These are phyloP conservation scores for Silurus aristotelis DNA, from an alignment of 2,797 vertebrate species.

Conservation along the genomic window DNA sequence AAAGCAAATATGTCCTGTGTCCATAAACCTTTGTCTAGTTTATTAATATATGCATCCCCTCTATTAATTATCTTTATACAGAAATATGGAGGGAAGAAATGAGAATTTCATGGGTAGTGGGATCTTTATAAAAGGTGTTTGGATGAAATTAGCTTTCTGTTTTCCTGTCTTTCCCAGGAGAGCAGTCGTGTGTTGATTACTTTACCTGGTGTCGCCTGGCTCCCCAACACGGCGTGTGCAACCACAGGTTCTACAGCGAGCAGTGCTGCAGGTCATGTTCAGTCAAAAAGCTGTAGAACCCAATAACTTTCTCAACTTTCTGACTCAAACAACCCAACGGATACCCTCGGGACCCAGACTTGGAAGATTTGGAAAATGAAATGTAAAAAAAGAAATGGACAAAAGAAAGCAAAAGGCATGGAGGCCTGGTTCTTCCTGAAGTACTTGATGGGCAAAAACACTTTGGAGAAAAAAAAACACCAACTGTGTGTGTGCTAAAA, in stretches of 20 bases:
- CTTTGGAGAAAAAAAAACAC: conserved; percentile 21
- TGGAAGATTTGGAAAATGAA: conserved; percentile 13
- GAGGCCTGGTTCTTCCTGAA: conserved; percentile 42
- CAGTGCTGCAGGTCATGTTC: conserved; percentile 95
- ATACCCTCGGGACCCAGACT: conserved; percentile 23
- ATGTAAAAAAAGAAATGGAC: conserved; percentile 5
- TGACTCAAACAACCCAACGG: conserved; percentile 6
- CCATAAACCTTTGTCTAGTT: too few relatives aligned
- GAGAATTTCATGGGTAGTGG: too few relatives aligned
- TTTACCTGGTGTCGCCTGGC: conserved; percentile 95
- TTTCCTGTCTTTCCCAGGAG: conserved; percentile 69
- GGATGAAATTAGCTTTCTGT: not conserved
- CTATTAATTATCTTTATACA: not conserved
- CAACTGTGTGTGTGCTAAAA: conserved; percentile 35
- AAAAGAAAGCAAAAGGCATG: not conserved
- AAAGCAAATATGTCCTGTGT: too few relatives aligned
- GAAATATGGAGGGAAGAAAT: too few relatives aligned
- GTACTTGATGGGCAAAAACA: conserved; percentile 61
- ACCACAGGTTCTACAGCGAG: conserved; percentile 95
- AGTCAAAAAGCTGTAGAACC: conserved; percentile 75
- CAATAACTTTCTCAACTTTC: conserved; percentile 37
- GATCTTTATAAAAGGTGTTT: not conserved
- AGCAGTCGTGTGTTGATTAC: conserved; percentile 84
- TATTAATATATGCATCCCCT: too few relatives aligned
- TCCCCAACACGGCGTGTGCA: conserved; percentile 92